phyloP scores from a whole-genome alignment of 2,113 vertebrate genomes.

The Microtus oregoni region DNA sequence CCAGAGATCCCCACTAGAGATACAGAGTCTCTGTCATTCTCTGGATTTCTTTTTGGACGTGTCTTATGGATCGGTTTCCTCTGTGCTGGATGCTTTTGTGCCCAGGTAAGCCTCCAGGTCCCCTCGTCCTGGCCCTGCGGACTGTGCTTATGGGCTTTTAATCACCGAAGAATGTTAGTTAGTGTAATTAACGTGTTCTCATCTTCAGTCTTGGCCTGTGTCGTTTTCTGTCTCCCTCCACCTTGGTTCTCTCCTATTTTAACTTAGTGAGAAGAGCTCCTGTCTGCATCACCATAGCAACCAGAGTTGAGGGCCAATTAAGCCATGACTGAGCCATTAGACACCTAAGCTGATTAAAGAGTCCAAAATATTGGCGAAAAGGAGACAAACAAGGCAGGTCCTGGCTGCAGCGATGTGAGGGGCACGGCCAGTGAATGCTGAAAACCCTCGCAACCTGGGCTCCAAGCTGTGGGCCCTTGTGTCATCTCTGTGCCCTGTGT shows the following conservation, averaged over 20 bases:
- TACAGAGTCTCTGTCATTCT: neutral
- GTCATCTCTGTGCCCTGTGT: neutral
- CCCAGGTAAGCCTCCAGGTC: neutral
- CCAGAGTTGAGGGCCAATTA: conserved; percentile 58
- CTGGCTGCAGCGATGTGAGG: neutral
- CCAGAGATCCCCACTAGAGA: neutral
- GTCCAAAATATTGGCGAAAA: conserved; percentile 27
- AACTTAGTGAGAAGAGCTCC: conserved; percentile 37
- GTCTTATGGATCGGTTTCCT: neutral
- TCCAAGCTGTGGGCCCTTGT: neutral
- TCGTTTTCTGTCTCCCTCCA: neutral
- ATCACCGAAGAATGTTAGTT: conserved; percentile 55
- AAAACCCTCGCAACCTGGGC: neutral
- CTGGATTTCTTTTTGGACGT: neutral
- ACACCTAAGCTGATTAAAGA: conserved; percentile 60
- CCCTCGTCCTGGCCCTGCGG: neutral
- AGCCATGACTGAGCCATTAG: conserved; percentile 49
- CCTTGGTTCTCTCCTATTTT: conserved; percentile 7
- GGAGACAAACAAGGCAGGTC: conserved; percentile 11
- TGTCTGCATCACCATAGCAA: conserved; percentile 68
- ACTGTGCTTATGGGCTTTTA: conserved; percentile 24
- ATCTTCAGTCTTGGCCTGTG: neutral
- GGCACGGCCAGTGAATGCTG: neutral
- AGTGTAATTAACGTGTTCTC: conserved; percentile 26
- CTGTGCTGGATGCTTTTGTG: neutral